Evolutionary conservation across 2,797 vertebrate species (phyloP).

Genomic region (Pogoniulus pusillus): DNA sequence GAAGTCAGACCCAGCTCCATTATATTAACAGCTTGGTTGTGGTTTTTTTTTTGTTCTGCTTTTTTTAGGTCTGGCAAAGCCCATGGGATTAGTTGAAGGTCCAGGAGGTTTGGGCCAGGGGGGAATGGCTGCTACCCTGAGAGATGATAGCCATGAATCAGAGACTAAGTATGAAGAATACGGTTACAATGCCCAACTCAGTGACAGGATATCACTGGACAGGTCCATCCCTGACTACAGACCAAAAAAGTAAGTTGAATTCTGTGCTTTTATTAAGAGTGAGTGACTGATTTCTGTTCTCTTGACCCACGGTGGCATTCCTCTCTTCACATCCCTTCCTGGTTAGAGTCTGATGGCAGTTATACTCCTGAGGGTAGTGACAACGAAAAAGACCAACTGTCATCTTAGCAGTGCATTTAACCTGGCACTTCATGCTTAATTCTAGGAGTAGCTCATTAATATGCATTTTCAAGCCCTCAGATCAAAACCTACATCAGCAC

Average conservation of each 20-base stretch:
- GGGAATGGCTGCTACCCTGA: constrained; percentile 90
- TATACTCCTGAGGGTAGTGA: neutral
- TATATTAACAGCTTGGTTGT: neutral
- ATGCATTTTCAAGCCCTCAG: neutral
- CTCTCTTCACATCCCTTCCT: neutral
- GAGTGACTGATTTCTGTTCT: neutral
- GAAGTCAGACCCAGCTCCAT: neutral
- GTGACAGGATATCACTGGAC: constrained; percentile 96
- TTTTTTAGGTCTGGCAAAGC: constrained; percentile 89
- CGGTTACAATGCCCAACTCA: constrained; percentile 96
- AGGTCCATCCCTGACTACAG: constrained; percentile 96
- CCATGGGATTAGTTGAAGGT: constrained; percentile 96
- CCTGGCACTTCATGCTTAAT: too few relatives aligned
- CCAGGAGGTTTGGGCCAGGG: constrained; percentile 95
- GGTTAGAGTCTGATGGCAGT: neutral
- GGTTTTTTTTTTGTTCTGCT: neutral
- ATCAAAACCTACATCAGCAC: neutral
- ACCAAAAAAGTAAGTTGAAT: constrained; percentile 88
- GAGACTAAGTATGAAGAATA: constrained; percentile 93
- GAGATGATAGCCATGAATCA: constrained; percentile 86
- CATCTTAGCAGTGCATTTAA: too few relatives aligned
- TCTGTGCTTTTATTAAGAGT: neutral
- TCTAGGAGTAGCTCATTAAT: neutral
- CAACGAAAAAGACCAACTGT: neutral
- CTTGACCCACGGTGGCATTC: neutral